Base-by-base conservation (phyloP, 53 echinoderm and acorn worm species). In the Paelopatides confundens region DNA sequence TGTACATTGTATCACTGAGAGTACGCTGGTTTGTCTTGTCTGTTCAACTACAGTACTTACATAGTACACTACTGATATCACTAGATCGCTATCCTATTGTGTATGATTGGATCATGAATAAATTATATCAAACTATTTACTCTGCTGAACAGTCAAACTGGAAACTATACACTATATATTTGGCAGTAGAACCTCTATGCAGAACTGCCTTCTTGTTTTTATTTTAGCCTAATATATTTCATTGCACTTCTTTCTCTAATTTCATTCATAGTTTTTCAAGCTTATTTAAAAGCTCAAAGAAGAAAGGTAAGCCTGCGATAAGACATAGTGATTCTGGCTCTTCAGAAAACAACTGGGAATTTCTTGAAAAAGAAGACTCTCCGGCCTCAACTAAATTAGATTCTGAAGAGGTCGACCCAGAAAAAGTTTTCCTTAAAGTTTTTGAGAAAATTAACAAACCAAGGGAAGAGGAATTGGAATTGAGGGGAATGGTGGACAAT, bases 231-330 rank as follows among this genome's bases (percentile, higher is more conserved):
- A 43, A 43, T 43, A 43, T n/a, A n/a, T n/a, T n/a, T n/a, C n/a
- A 43, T 10, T 12, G 12, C 43, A 8, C 5, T 12, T 43, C 12
- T 43, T 64, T 35, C 36, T 69, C 35, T 69, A 31, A 9, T 71
- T 31, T 82, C 31, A 31, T 40, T 36, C 68, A 34, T 85, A 94
- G 94, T 53, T 94, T 94, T 88, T 52, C 91, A 14, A 91, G 88
- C 71, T 81, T 93, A 18, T 94, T 94, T 65, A 74, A 63, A 70
- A 81, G 34, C 9, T 64, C 81, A 14, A 90, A 90, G 58, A 90
- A 91, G 23, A 94, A 90, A 35, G 8, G 10, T 40, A 46, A 39
- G 21, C 62, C 63, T 14, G 39, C 26, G 3, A 6, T n/a, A 26
- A 90, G 74, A 52, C 24, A 77, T 9, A 70, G 34, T 31, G 28